Percentiles rank a stretch among this genome's conserved stretches.
Conservation (phyloP, 1,140 invertebrate genomes). For the Arctopsyche grandis region DNA sequence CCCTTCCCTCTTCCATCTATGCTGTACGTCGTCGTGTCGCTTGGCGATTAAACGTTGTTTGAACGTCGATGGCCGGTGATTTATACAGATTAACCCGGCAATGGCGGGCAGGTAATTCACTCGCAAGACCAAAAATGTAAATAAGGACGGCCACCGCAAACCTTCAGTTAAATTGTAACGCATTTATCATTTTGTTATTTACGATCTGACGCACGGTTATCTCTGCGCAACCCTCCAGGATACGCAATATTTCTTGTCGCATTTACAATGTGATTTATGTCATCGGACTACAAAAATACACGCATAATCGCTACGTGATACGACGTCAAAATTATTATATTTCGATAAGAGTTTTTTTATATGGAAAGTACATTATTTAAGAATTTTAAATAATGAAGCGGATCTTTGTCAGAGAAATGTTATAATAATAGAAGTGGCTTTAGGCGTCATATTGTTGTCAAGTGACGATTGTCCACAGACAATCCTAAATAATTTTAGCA, state of each 20-base stretch:
- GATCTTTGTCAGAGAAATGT: too few relatives aligned
- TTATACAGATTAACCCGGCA: constrained; percentile 33
- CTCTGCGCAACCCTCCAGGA: constrained; percentile 21
- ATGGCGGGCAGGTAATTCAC: constrained; percentile 10
- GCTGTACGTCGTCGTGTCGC: neutral
- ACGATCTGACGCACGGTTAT: constrained; percentile 27
- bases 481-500: too few relatives aligned
- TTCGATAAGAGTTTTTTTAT: neutral
- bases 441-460: too few relatives aligned
- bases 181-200: constrained; percentile 50
- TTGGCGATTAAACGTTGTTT: too few relatives aligned
- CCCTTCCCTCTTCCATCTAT: neutral
- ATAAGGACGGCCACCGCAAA: constrained; percentile 13
- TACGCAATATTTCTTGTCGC: constrained; percentile 42
- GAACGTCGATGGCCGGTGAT: neutral
- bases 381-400: too few relatives aligned
- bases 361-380: too few relatives aligned
- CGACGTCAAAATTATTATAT: neutral
- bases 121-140: constrained; percentile 36
- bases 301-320: constrained; percentile 22
- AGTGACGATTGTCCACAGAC: too few relatives aligned
- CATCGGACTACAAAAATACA: constrained; percentile 24
- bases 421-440: too few relatives aligned
- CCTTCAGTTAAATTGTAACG: constrained; percentile 34
- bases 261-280: constrained; percentile 27